Evolutionary conservation across 1,140 invertebrate species (phyloP).

Genomic region (Aplysia californica): DNA sequence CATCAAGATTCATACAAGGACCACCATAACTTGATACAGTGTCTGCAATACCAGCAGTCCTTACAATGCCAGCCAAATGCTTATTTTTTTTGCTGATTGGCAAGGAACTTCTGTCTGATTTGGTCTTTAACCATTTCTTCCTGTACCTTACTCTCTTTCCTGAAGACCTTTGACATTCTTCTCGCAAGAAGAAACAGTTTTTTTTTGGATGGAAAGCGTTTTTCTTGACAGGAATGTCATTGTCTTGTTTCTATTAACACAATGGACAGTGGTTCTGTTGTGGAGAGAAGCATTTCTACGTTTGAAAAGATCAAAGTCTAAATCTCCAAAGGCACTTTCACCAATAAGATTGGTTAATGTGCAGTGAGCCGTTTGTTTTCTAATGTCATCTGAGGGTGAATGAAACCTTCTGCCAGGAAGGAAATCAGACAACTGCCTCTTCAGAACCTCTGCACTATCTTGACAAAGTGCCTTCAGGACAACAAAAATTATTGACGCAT

Average conservation of each 20-base stretch:
- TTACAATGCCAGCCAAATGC: background rate
- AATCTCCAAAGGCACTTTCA: conserved; percentile 5
- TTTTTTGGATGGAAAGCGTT: background rate
- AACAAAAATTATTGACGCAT: background rate
- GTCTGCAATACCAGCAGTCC: background rate
- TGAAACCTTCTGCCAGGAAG: background rate
- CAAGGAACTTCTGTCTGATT: background rate
- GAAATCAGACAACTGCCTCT: background rate
- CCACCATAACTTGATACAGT: background rate
- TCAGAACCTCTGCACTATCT: background rate
- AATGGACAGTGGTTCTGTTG: background rate
- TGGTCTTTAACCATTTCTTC: background rate
- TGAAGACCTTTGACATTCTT: background rate
- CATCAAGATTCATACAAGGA: background rate
- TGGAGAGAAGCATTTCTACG: conserved; percentile 5
- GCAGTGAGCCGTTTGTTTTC: background rate
- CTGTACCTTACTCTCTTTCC: background rate
- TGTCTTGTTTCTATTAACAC: background rate
- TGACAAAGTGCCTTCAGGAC: background rate
- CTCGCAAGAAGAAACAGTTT: background rate
- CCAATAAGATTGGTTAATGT: conserved; percentile 18
- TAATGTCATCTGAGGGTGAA: background rate
- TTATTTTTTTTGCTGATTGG: background rate
- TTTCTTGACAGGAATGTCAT: background rate
- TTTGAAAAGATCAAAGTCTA: conserved; percentile 11